These are phyloP conservation scores for Cygnus buccinator DNA, from an alignment of 2,113 vertebrate species.

Conservation along the genomic window DNA sequence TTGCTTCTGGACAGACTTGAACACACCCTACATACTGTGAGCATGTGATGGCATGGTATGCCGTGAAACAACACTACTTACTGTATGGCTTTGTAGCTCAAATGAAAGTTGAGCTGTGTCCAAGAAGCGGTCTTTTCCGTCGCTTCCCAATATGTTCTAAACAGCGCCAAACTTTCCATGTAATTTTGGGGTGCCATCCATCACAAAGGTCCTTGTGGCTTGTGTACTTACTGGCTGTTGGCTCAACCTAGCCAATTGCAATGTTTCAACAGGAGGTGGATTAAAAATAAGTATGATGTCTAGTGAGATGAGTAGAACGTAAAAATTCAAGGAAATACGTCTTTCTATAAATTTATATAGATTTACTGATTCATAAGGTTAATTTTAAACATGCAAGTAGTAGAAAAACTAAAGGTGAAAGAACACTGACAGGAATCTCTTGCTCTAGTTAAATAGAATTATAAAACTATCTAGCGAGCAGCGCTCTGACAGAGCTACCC, in stretches of 20 bases:
- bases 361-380: not conserved
- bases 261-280: not conserved
- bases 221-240: not conserved
- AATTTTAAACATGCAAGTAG: not conserved
- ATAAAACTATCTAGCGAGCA: fast-evolving
- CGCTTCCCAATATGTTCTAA: fast-evolving
- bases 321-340: not conserved
- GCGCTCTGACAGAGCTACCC: not conserved
- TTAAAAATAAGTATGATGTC: not conserved
- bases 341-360: not conserved
- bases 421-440: not conserved
- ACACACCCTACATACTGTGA: fast-evolving
- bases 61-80: not conserved
- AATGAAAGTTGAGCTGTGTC: not conserved
- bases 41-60: not conserved
- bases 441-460: not conserved
- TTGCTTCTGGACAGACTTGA: not conserved
- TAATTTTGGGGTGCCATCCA: not conserved
- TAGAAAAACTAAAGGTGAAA: not conserved
- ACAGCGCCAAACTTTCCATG: fast-evolving
- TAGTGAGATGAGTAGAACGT: not conserved
- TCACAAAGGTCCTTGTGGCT: not conserved
- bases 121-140: not conserved
- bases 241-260: not conserved
- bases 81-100: not conserved